Evolutionary conservation across 2,113 vertebrate species (phyloP).

Genomic region (Bungarus multicinctus): DNA sequence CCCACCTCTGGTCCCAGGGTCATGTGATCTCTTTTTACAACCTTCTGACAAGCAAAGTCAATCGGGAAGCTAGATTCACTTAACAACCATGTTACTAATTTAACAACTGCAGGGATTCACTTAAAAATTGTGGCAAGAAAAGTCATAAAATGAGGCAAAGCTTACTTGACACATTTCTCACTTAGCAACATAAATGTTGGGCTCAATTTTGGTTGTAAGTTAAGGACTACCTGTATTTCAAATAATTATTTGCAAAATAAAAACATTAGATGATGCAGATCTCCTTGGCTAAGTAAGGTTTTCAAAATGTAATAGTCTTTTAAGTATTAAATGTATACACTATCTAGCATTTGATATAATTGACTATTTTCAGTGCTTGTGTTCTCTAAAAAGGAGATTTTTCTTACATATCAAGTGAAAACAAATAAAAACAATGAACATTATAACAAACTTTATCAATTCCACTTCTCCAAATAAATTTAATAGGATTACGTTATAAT

Average conservation of each 20-base stretch:
- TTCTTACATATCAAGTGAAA: not conserved
- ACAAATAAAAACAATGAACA: not conserved
- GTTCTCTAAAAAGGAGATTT: not conserved
- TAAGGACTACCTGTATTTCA: not conserved
- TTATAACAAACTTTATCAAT: not conserved
- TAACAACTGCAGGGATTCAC: no score
- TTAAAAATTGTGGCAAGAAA: no score
- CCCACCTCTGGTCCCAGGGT: no score
- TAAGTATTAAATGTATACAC: not conserved
- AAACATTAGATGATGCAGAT: not conserved
- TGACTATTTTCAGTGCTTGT: not conserved
- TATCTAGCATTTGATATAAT: not conserved
- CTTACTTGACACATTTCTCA: no score
- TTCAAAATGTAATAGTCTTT: not conserved
- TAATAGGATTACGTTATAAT: conserved; percentile 32
- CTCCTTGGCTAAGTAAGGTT: not conserved
- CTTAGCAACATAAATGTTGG: no score
- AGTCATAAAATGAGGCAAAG: no score
- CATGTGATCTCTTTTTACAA: no score
- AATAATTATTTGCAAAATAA: not conserved
- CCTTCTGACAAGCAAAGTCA: no score
- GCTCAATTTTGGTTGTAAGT: no score
- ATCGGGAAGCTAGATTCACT: no score
- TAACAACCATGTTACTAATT: no score
- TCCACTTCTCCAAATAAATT: not conserved